A percentile compares a stretch with the other conserved stretches of the same genome.
phyloP scores from a whole-genome alignment of 1,140 invertebrate genomes.

The Musca vetustissima region DNA sequence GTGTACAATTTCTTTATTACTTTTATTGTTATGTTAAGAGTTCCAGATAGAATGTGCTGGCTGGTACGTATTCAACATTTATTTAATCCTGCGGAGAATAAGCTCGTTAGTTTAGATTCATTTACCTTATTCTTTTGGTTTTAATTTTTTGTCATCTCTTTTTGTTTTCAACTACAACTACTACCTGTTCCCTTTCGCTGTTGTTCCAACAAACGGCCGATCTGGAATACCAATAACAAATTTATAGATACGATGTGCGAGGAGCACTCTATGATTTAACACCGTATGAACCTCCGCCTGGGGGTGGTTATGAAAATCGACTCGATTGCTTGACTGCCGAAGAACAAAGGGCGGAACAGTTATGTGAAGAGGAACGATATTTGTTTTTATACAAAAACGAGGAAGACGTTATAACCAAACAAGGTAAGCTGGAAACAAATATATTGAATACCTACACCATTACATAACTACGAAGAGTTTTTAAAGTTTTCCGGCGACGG shows the following conservation, averaged over 20 bases:
- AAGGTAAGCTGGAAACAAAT: constrained; percentile 62
- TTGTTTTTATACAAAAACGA: constrained; percentile 83
- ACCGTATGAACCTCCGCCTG: constrained; percentile 70
- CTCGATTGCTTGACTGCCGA: constrained; percentile 72
- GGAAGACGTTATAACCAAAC: constrained; percentile 80
- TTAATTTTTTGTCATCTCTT: too few species aligned
- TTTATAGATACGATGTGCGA: constrained; percentile 89
- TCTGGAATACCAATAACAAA: not conserved
- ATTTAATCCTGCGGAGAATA: too few species aligned
- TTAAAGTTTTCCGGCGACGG: too few species aligned
- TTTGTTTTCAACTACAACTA: too few species aligned
- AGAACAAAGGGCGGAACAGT: constrained; percentile 79
- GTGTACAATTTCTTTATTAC: too few species aligned
- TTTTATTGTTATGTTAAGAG: too few species aligned
- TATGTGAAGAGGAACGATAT: constrained; percentile 91
- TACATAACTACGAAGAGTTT: not conserved
- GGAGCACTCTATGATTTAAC: constrained; percentile 81
- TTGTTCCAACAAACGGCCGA: too few species aligned
- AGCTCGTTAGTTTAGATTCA: too few species aligned
- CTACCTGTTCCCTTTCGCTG: too few species aligned
- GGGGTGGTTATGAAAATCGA: constrained; percentile 69
- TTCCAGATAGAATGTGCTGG: too few species aligned
- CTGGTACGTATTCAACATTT: too few species aligned
- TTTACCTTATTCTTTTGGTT: too few species aligned
- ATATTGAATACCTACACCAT: not conserved